Evolutionary conservation across 2,888 invertebrate genomes (phyloP).

Genomic region (Dioctria rufipes): DNA sequence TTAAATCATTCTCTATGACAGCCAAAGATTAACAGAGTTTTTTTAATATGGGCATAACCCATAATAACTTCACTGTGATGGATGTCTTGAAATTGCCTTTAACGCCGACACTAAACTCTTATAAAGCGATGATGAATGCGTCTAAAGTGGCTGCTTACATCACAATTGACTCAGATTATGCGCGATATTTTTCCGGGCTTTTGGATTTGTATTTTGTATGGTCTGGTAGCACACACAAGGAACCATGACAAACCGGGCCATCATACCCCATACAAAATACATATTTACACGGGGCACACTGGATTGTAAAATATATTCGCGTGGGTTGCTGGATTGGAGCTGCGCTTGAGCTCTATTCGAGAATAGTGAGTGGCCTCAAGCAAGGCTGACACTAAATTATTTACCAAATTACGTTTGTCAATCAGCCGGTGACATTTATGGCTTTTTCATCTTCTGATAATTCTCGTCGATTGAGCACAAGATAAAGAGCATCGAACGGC

Average conservation of each 20-base stretch:
- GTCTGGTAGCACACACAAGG: no score
- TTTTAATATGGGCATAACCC: background rate
- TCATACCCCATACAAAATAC: no score
- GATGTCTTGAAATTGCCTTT: slow-evolving; percentile 33
- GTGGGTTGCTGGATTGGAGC: slow-evolving; percentile 4
- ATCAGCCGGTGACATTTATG: slow-evolving; percentile 48
- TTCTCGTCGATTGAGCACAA: slow-evolving; percentile 24
- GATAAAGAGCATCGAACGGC: background rate
- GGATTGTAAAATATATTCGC: background rate
- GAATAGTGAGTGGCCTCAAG: background rate
- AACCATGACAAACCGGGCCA: no score
- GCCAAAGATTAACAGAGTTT: no score
- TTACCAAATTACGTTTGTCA: slow-evolving; percentile 47
- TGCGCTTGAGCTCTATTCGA: no score
- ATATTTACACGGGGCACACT: no score
- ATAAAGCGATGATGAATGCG: slow-evolving; percentile 34
- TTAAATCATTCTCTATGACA: no score
- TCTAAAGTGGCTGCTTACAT: slow-evolving; percentile 23
- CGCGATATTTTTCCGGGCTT: slow-evolving; percentile 11
- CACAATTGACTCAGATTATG: slow-evolving; percentile 34
- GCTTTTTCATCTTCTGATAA: slow-evolving; percentile 30
- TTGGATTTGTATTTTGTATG: no score
- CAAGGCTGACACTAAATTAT: slow-evolving; percentile 45
- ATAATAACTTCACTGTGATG: slow-evolving; percentile 12
- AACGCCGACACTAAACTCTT: background rate